Base-by-base conservation (phyloP, 2,113 vertebrate genomes). In the Nerophis lumbriciformis region DNA sequence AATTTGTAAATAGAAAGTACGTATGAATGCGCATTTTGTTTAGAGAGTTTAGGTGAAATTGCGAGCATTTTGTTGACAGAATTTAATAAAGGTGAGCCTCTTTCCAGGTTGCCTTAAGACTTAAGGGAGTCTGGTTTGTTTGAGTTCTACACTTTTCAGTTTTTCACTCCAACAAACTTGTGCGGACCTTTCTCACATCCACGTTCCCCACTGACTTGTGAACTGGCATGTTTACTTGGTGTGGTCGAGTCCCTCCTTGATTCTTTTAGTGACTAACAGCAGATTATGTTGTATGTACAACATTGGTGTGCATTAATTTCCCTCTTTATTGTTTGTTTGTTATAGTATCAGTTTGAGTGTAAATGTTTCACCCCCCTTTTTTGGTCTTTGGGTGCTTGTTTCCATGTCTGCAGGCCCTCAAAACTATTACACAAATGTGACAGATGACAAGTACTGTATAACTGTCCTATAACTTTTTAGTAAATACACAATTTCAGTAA, bases 181-280 rank as follows among this genome's bases (percentile, higher is more conserved):
- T 19, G 65, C 53, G 28, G 16, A 44, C 56, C 59, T 42, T 28
- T 48, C 61, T 63, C 52, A 69, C 53, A 45, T 52, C 48, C 50
- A 39, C 57, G n/a, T 39, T 56, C 6, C 48, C 21, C 35, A 47
- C 52, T 16, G 9, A 48, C 68, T 73, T 71, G 57, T 68, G 38
- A 71, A 59, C 53, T 59, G 65, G 81, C 81, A 83, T 81, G 83
- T 78, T 48, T 71, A 68, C 63, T 68, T 78, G 55, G 55, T 77
- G 69, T 78, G 42, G 48, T 65, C 44, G 0, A 45, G 35, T 49
- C 47, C 65, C 75, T 68, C 68, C 48, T 15, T 8, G 56, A n/a
- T 44, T 60, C 19, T 66, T 47, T 69, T 38, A 59, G 1, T 44
- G 15, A 53, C 47, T 63, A 5, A 68, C 49, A 38, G 35, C 66